Percentiles rank a stretch among this genome's conserved stretches.
Conservation (phyloP, 1,140 invertebrate genomes). For the Pseudachorutes palmiensis region DNA sequence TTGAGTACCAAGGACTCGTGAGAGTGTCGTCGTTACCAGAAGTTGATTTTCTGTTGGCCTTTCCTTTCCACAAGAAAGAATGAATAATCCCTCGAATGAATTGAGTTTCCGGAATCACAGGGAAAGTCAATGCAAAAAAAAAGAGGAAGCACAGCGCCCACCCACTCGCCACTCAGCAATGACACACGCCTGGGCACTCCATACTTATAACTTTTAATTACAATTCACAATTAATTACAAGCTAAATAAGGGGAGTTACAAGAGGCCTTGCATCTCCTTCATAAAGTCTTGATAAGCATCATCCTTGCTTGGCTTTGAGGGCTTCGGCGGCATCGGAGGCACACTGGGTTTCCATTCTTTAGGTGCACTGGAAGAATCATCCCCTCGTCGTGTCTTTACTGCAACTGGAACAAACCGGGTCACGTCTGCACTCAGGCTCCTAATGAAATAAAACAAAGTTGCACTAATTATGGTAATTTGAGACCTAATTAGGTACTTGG, state of each 20-base stretch:
- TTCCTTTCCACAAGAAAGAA: too few relatives aligned
- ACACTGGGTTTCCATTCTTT: constrained; percentile 15
- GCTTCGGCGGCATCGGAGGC: neutral
- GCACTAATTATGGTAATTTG: neutral
- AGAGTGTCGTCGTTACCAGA: too few relatives aligned
- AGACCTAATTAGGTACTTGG: neutral
- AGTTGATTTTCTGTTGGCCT: too few relatives aligned
- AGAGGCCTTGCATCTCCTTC: constrained; percentile 91
- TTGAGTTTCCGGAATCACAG: too few relatives aligned
- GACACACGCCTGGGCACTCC: too few relatives aligned
- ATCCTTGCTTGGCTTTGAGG: constrained; percentile 67
- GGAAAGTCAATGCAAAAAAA: too few relatives aligned
- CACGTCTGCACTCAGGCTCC: constrained; percentile 87
- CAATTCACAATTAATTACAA: too few relatives aligned
- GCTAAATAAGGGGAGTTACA: constrained; percentile 51
- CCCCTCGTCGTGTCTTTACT: constrained; percentile 62
- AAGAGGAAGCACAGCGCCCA: too few relatives aligned
- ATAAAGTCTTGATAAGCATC: constrained; percentile 97
- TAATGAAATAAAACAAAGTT: constrained; percentile 36
- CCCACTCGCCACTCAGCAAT: too few relatives aligned
- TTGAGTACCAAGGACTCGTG: too few relatives aligned
- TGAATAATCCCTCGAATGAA: too few relatives aligned
- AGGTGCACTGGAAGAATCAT: constrained; percentile 23
- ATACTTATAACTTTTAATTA: too few relatives aligned
- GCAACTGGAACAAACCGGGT: constrained; percentile 90